These are phyloP conservation scores for Oxyura jamaicensis DNA, from an alignment of 2,113 vertebrate species.

Conservation along the genomic window DNA sequence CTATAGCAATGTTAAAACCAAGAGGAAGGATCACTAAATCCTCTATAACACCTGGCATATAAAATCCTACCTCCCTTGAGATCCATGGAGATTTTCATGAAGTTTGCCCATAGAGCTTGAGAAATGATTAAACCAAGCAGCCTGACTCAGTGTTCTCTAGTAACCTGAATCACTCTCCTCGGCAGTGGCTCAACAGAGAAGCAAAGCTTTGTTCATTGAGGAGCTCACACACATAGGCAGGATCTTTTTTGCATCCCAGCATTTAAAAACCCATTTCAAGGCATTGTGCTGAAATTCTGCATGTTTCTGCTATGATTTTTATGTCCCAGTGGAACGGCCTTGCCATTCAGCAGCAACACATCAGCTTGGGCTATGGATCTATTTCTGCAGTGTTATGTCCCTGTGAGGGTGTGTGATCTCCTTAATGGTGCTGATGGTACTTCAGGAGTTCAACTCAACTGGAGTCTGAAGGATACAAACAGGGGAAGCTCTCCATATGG, in stretches of 20 bases:
- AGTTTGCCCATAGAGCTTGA: background rate
- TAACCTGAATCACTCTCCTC: background rate
- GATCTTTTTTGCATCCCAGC: background rate
- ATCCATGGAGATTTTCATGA: background rate
- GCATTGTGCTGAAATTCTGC: background rate
- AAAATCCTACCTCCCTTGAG: constrained; percentile 6
- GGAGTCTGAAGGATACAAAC: background rate
- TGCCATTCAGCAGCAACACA: background rate
- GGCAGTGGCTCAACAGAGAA: background rate
- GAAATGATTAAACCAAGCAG: constrained; percentile 2
- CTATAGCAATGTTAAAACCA: background rate
- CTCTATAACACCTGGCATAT: background rate
- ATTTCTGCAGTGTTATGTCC: background rate
- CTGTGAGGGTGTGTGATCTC: background rate
- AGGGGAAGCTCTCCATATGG: background rate
- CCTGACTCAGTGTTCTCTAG: background rate
- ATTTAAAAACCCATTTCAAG: background rate
- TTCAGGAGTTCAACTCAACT: background rate
- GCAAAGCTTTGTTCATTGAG: background rate
- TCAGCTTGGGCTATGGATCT: background rate
- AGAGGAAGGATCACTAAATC: constrained; percentile 7
- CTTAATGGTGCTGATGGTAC: background rate
- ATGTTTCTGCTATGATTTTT: background rate
- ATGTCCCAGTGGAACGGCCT: background rate
- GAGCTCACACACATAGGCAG: background rate